Base-by-base conservation (phyloP, 1,140 invertebrate species). In the Macrocentrus cingulum region DNA sequence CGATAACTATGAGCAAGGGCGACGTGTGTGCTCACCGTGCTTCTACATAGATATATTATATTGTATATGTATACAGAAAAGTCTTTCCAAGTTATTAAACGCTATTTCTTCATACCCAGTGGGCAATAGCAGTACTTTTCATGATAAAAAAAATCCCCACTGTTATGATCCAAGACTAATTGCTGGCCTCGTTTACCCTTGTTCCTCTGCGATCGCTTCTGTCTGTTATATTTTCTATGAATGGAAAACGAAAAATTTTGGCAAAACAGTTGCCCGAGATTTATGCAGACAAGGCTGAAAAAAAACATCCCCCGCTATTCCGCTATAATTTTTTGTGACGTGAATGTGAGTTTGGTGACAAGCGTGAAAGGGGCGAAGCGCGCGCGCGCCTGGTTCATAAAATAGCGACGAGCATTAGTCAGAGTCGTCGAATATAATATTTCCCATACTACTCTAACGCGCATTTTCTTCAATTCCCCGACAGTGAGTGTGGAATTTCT, bases 391-490 rank as follows among this genome's bases (percentile, higher is more conserved):
- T 51, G 22, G 42, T 41, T 54, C 57, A 63, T 67, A 64, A 70
- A 70, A 69, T 62, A 63, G 62, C n/a, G n/a, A n/a, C n/a, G n/a
- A 63, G 66, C 60, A 67, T 65, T 65, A 67, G 60, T 53, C 62
- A 53, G 29, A 49, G 52, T 8, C 32, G 22, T 58, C 34, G 25
- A 4, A 32, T n/a, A 16, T 9, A 23, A 13, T 18, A 23, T 15
- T 46, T 6, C 16, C 11, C 25, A 22, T 6, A 29, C 11, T 53
- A 23, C 25, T 51, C 22, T 51, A 7, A 20, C 29, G 11, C 18
- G 22, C 22, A 1, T 18, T 44, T 20, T 20, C 16, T 44, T 42
- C 37, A n/a, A n/a, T n/a, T n/a, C n/a, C n/a, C n/a, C n/a, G n/a
- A n/a, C n/a, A n/a, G n/a, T n/a, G n/a, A n/a, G n/a, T n/a, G n/a